Base-by-base conservation (phyloP, 2,888 invertebrate species). In the Catotricha subobsoleta region DNA sequence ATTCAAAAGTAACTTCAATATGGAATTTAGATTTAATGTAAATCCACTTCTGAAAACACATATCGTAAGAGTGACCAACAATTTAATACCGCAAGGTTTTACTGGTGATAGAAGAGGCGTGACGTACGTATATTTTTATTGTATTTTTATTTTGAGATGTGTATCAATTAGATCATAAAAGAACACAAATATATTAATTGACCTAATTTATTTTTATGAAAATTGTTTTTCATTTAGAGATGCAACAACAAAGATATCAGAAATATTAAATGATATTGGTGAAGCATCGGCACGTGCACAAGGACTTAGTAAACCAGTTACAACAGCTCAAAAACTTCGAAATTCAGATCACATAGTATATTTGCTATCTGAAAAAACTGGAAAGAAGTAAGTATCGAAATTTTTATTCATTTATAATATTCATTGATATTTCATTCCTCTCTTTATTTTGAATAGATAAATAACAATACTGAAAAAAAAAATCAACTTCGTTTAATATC, bases 221-320 rank as follows among this genome's bases (percentile, higher is more conserved):
- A 16, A 38, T 19, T 10, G 12, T 4, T 19, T 8, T 20, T 23
- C 37, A 6, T n/a, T 38, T 13, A 74, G 74, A 60, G 72, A 76
- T 57, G 67, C 67, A 46, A 68, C 72, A 48, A 64, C 67, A 37
- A 70, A 71, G 53, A 61, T 76, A 48, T 64, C 71, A 2, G 71
- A 70, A 52, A 61, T 81, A 35, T 65, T 84, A 23, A 79, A 83
- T 56, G 64, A 62, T 8, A 68, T 84, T 54, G 84, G 84, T 1
- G 68, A 73, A 55, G 71, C 75, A 42, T 84, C 84, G 3, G 78
- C 82, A 0, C 57, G 60, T 15, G 80, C 81, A 3, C 84, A 84
- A 59, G 79, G 76, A 2, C 66, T 84, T 2, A 71, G 64, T 48
- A 78, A 75, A 53, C 70, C 78, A 1, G 79, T 84, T 48, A 84